Evolutionary conservation across 2,888 invertebrate genomes (phyloP).

Genomic region (Pyrocoelia pectoralis): DNA sequence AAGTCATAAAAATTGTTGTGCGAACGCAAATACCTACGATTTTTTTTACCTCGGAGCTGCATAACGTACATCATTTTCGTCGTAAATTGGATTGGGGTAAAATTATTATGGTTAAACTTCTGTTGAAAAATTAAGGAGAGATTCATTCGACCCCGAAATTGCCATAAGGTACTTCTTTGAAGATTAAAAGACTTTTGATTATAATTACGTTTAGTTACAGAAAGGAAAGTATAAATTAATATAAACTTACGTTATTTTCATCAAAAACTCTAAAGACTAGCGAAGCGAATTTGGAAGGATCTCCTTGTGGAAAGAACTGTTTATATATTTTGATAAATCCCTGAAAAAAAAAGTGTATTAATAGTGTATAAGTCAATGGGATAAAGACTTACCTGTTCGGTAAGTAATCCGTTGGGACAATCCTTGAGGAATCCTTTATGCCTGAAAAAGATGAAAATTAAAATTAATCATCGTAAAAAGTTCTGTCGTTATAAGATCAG

Average conservation of each 20-base stretch:
- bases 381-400: slow-evolving; percentile 80
- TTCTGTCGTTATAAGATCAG: too few species aligned
- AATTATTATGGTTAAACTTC: too few species aligned
- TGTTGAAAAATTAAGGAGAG: too few species aligned
- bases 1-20: too few species aligned
- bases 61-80: too few species aligned
- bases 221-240: neutral
- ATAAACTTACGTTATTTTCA: slow-evolving; percentile 91
- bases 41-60: too few species aligned
- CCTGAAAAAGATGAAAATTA: slow-evolving; percentile 63
- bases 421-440: slow-evolving; percentile 97
- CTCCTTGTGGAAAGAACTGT: slow-evolving; percentile 99
- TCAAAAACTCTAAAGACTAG: slow-evolving; percentile 98
- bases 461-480: neutral
- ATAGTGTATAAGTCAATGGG: neutral
- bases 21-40: too few species aligned
- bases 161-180: too few species aligned
- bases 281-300: slow-evolving; percentile 98
- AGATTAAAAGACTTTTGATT: too few species aligned
- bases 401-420: slow-evolving; percentile 93
- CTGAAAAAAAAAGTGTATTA: slow-evolving; percentile 63
- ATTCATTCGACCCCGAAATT: too few species aligned
- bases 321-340: slow-evolving; percentile 99
- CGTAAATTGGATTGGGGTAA: too few species aligned
- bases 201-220: too few species aligned